These are phyloP conservation scores for Rattus norvegicus DNA, from an alignment of 2,113 vertebrate genomes.

Conservation along the genomic window DNA sequence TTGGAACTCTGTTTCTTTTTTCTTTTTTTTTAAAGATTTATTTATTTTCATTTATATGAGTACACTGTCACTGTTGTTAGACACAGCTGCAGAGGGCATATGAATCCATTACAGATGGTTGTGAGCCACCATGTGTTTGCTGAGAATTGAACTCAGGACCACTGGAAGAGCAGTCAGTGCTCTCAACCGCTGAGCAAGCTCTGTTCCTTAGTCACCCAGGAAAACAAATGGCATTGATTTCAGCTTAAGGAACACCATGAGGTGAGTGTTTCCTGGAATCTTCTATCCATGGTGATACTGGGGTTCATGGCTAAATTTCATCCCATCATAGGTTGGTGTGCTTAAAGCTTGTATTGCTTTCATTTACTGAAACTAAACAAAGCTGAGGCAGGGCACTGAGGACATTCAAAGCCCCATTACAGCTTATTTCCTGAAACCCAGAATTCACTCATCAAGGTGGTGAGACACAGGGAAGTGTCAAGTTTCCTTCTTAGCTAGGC, in stretches of 20 bases:
- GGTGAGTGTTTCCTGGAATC: constrained; percentile 57
- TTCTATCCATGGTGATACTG: constrained; percentile 50
- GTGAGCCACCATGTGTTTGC: too few species aligned
- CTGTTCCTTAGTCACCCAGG: constrained; percentile 60
- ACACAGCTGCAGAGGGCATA: too few species aligned
- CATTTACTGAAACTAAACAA: constrained; percentile 76
- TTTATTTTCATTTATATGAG: too few species aligned
- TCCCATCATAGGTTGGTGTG: constrained; percentile 61
- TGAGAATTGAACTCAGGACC: too few species aligned
- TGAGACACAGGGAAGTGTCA: constrained; percentile 49
- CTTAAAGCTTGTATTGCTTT: constrained; percentile 73
- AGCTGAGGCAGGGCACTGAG: constrained; percentile 55
- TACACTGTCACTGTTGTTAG: too few species aligned
- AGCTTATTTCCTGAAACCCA: constrained; percentile 72
- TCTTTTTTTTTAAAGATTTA: too few species aligned
- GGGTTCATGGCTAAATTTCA: constrained; percentile 46
- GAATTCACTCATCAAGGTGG: constrained; percentile 69
- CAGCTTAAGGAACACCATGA: constrained; percentile 52
- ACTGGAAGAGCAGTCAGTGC: too few species aligned
- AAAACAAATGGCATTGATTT: constrained; percentile 45
- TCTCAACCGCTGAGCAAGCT: background rate
- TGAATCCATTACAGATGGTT: too few species aligned
- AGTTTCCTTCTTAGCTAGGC: constrained; percentile 56
- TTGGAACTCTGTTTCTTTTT: background rate
- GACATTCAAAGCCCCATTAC: constrained; percentile 73